These are phyloP conservation scores for Athrips mouffetella DNA, from an alignment of 2,888 invertebrate species.

Conservation along the genomic window DNA sequence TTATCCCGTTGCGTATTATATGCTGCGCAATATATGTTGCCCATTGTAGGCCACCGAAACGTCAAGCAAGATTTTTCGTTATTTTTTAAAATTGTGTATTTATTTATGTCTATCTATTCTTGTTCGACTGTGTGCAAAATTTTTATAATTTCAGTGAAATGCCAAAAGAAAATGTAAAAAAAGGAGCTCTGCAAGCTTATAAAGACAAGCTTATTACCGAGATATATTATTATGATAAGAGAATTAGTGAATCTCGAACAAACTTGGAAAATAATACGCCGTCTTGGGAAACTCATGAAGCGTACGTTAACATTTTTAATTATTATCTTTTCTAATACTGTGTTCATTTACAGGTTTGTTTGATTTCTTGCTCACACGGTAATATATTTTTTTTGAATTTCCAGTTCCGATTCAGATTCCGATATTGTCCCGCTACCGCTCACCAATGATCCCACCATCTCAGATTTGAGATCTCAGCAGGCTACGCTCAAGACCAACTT, in stretches of 20 bases:
- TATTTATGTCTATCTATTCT: too few relatives aligned
- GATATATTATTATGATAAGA: slow-evolving; percentile 46
- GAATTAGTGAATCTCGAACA: slow-evolving; percentile 40
- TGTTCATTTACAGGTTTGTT: too few relatives aligned
- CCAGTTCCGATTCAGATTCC: slow-evolving; percentile 58
- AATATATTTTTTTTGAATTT: slow-evolving; percentile 12
- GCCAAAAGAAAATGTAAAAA: slow-evolving; percentile 32
- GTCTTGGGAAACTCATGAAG: slow-evolving; percentile 34
- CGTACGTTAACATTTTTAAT: slow-evolving; percentile 30
- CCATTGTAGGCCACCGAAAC: too few relatives aligned
- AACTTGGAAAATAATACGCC: slow-evolving; percentile 17
- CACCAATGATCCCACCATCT: slow-evolving; percentile 30
- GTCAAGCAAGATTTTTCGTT: too few relatives aligned
- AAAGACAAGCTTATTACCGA: slow-evolving; percentile 50
- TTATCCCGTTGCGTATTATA: too few relatives aligned
- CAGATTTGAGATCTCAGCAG: slow-evolving; percentile 37
- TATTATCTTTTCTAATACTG: too few relatives aligned
- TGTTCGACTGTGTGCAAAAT: background rate
- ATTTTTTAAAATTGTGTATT: too few relatives aligned
- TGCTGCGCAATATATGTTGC: too few relatives aligned
- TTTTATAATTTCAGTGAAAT: background rate
- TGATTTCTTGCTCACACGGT: background rate
- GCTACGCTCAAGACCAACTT: slow-evolving; percentile 39
- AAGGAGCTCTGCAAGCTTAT: slow-evolving; percentile 38
- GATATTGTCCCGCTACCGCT: slow-evolving; percentile 35